phyloP scores from a whole-genome alignment of 2,113 vertebrate genomes.

The Nettapus auritus region DNA sequence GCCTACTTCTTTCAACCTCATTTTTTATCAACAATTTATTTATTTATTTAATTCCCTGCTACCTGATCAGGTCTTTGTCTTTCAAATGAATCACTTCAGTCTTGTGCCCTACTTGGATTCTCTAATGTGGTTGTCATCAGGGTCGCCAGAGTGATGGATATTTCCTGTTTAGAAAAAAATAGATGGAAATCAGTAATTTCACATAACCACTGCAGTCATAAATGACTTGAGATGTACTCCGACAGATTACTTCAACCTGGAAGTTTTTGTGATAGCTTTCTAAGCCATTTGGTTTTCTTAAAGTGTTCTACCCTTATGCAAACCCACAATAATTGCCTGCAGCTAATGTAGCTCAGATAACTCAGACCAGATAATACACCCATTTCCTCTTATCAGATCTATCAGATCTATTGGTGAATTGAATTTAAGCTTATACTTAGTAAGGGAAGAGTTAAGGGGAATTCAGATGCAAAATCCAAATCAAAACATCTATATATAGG shows the following conservation, averaged over 20 bases:
- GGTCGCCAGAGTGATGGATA: neutral
- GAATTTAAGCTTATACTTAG: neutral
- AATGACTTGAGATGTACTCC: neutral
- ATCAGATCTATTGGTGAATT: neutral
- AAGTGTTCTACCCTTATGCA: neutral
- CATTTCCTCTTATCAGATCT: neutral
- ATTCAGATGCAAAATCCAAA: neutral
- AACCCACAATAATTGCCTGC: neutral
- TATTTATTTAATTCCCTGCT: neutral
- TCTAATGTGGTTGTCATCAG: neutral
- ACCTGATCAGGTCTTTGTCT: neutral
- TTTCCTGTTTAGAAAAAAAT: neutral
- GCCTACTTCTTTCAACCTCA: neutral
- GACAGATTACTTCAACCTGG: neutral
- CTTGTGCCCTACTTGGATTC: neutral
- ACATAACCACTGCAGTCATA: neutral
- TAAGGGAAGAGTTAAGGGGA: neutral
- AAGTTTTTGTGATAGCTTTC: neutral
- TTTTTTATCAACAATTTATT: neutral
- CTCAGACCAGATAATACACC: neutral
- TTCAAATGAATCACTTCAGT: neutral
- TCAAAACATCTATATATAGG: neutral
- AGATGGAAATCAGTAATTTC: neutral
- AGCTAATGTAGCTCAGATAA: neutral
- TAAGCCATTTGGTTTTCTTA: neutral